Evolutionary conservation across 2,113 vertebrate genomes (phyloP), one percentile per base, ranked within the genome.

Genomic region (Bathybates hornii): DNA sequence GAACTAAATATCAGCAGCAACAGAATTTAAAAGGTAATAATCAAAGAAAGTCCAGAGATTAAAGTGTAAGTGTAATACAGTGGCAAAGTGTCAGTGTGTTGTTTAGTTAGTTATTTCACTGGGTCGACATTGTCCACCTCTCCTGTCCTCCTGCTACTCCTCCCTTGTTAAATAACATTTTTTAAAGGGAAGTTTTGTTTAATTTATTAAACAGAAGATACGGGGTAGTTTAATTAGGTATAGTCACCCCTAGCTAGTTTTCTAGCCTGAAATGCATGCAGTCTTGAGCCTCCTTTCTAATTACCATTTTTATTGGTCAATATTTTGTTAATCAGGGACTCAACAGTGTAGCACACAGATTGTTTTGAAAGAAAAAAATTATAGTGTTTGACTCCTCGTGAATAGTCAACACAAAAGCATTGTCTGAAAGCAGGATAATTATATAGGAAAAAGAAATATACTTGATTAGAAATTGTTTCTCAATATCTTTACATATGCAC

Each of bases 381-480:
- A 9, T 19, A 16, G 50, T 79, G n/a, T 82, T 84, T 41, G 41
- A 32, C 45, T 56, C 21, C 38, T 59, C 53, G 86, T 84, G 50
- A 86, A 53, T 10, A 76, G 56, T 66, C 43, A 82, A 13, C 80
- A 86, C 38, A 19, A 80, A 87, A 54, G 59, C 9, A 54, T 73
- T 80, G 78, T 45, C 32, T 81, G 76, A 84, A 81, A 78, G 59
- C 63, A 61, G 19, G 19, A 13, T 32, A 24, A 87, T 85, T 52
- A 87, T 38, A 41, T 11, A 32, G 14, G 45, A 27, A 41, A 54
- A 59, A 56, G n/a, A 82, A 82, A 27, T 12, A 36, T 9, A 43
- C 36, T 80, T 91, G 84, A 92, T 91, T 92, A 50, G 53, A 57
- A 73, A 90, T 87, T 89, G 87, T 93, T 90, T 45, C 12, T 50